A percentile compares a stretch with the other conserved stretches of the same genome.
phyloP scores from a whole-genome alignment of 2,888 invertebrate species.

The Lasioglossum leucozonium region DNA sequence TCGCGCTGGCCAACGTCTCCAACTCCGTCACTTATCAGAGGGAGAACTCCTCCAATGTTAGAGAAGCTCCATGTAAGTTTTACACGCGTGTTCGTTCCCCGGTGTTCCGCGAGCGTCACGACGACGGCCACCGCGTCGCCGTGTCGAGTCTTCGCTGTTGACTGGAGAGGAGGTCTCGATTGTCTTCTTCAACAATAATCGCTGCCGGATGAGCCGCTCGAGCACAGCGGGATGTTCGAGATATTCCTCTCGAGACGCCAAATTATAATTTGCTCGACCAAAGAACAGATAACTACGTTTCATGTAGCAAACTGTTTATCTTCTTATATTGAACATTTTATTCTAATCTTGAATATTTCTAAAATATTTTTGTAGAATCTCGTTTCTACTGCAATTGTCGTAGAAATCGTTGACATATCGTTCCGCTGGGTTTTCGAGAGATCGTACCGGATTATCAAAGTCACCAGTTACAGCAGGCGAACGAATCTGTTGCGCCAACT shows the following conservation, averaged over 20 bases:
- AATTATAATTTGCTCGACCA: neutral
- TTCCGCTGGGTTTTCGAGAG: neutral
- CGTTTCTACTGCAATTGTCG: neutral
- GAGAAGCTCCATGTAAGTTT: slow-evolving; percentile 83
- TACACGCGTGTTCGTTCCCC: slow-evolving; percentile 19
- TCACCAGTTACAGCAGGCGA: neutral
- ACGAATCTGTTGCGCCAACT: neutral
- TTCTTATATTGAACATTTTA: neutral
- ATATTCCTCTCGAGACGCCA: neutral
- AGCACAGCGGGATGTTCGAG: neutral
- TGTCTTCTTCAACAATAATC: neutral
- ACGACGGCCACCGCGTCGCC: neutral
- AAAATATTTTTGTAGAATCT: neutral
- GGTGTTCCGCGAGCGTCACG: neutral
- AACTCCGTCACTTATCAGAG: slow-evolving; percentile 87
- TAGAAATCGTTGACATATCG: neutral
- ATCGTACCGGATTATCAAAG: neutral
- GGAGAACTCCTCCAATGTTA: slow-evolving; percentile 81
- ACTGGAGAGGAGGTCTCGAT: neutral
- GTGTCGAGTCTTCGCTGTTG: neutral
- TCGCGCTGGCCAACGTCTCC: slow-evolving; percentile 90
- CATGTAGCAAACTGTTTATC: neutral
- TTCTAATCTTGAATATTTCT: neutral
- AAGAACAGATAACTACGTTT: neutral
- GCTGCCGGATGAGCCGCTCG: neutral